These are phyloP conservation scores for Picus viridis DNA, from an alignment of 2,797 vertebrate species.

Conservation along the genomic window DNA sequence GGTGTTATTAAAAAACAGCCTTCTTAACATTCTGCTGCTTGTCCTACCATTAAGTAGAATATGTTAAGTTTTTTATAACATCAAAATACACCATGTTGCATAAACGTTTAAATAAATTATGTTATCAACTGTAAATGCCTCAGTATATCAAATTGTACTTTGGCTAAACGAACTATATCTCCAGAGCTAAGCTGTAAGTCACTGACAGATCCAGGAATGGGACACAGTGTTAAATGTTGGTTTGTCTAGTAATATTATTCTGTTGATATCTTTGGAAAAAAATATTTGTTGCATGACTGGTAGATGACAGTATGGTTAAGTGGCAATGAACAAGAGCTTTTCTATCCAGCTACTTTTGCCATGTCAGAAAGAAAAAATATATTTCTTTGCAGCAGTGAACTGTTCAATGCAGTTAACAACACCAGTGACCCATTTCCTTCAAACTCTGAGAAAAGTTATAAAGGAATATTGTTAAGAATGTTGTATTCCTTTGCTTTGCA, in stretches of 20 bases:
- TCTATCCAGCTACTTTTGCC: conserved; percentile 15
- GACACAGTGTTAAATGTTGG: neutral
- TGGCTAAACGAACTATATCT: neutral
- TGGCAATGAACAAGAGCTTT: conserved; percentile 18
- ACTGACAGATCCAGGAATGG: neutral
- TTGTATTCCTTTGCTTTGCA: neutral
- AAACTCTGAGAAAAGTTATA: neutral
- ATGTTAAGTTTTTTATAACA: conserved; percentile 30
- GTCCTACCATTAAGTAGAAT: conserved; percentile 34
- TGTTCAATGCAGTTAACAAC: conserved; percentile 35
- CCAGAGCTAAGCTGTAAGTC: neutral
- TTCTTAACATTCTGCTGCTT: conserved; percentile 45
- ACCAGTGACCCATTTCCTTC: conserved; percentile 25
- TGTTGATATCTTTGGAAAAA: neutral
- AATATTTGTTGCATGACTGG: conserved; percentile 45
- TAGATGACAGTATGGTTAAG: conserved; percentile 33
- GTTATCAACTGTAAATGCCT: neutral
- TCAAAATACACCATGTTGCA: conserved; percentile 10
- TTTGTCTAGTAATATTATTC: neutral
- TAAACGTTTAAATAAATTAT: conserved; percentile 34
- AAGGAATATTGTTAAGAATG: conserved; percentile 1
- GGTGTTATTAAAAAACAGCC: conserved; percentile 39
- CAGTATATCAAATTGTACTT: neutral
- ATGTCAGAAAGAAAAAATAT: conserved; percentile 27
- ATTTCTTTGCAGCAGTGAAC: neutral